These are phyloP conservation scores for Acrossocheilus fasciatus DNA, from an alignment of 2,797 vertebrate genomes.

Conservation along the genomic window DNA sequence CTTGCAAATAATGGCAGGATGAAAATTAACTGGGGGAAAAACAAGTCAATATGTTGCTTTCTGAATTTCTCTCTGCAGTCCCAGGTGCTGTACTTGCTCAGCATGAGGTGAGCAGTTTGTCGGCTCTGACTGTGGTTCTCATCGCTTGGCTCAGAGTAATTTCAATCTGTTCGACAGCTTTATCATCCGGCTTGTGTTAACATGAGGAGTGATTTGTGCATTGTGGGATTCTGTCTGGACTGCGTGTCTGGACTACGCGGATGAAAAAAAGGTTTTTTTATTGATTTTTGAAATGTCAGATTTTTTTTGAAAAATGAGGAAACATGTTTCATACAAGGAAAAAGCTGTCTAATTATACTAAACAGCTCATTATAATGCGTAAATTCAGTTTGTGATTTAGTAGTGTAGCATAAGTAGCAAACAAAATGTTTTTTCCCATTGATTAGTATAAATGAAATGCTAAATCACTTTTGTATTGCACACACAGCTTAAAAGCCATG, in stretches of 20 bases:
- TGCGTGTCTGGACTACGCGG: slow-evolving; percentile 14
- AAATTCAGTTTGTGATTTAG: not conserved
- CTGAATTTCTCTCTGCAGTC: slow-evolving; percentile 2
- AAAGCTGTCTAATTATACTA: slow-evolving; percentile 1
- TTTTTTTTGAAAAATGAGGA: not conserved
- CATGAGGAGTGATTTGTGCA: slow-evolving; percentile 29
- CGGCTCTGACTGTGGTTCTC: slow-evolving; percentile 33
- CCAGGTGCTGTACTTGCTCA: slow-evolving; percentile 51
- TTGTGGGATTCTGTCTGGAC: slow-evolving; percentile 31
- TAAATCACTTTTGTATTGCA: not conserved
- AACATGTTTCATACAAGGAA: not conserved
- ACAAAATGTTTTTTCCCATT: not conserved
- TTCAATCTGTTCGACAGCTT: slow-evolving; percentile 53
- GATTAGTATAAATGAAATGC: not conserved
- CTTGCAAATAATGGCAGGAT: slow-evolving; percentile 22
- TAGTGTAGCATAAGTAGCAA: not conserved
- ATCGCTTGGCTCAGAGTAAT: slow-evolving; percentile 46
- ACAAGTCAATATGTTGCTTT: slow-evolving; percentile 44
- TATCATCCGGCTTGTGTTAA: slow-evolving; percentile 41
- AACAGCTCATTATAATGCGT: not conserved
- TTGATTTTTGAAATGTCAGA: slow-evolving; percentile 38
- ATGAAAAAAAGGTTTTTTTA: slow-evolving; percentile 32
- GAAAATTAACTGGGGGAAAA: slow-evolving; percentile 24
- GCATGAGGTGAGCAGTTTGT: slow-evolving; percentile 52
- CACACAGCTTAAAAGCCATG: not conserved